These are phyloP conservation scores for Zaprionus africanus DNA, from an alignment of 1,140 invertebrate genomes.

Conservation along the genomic window DNA sequence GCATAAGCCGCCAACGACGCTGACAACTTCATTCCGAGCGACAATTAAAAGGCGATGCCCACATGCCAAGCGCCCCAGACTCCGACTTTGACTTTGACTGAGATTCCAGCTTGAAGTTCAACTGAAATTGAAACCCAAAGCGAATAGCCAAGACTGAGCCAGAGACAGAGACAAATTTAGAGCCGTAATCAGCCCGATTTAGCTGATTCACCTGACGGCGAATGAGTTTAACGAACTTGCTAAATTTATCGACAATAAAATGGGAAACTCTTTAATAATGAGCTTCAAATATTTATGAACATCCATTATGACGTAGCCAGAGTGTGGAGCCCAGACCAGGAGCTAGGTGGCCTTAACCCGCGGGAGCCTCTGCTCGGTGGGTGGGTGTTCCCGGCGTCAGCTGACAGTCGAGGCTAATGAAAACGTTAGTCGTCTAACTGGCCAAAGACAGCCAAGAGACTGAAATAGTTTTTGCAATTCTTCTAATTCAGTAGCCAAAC, in stretches of 20 bases:
- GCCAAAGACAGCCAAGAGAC: constrained; percentile 36
- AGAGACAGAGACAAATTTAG: constrained; percentile 21
- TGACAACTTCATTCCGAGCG: constrained; percentile 58
- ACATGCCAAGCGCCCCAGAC: constrained; percentile 52
- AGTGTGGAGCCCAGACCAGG: neutral
- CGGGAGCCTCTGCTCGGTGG: constrained; percentile 28
- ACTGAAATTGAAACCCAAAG: constrained; percentile 33
- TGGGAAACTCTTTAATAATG: constrained; percentile 70
- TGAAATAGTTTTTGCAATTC: constrained; percentile 38
- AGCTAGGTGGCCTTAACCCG: constrained; percentile 31
- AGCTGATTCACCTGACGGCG: constrained; percentile 37
- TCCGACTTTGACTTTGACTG: constrained; percentile 2
- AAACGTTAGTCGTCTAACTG: constrained; percentile 75
- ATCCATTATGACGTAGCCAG: constrained; percentile 24
- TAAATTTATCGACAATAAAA: constrained; percentile 78
- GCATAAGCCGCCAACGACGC: constrained; percentile 54
- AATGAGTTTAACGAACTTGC: constrained; percentile 72
- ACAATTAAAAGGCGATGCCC: constrained; percentile 53
- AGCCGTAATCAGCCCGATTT: constrained; percentile 20
- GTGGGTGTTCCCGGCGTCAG: constrained; percentile 75
- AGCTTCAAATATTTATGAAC: constrained; percentile 69
- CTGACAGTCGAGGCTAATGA: constrained; percentile 61
- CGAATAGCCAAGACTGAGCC: constrained; percentile 7
- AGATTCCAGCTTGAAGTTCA: neutral
- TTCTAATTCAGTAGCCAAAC: constrained; percentile 65